Evolutionary conservation across 2,797 vertebrate species (phyloP), one percentile per base, ranked within the genome.

Genomic region (Esox masquinongy): DNA sequence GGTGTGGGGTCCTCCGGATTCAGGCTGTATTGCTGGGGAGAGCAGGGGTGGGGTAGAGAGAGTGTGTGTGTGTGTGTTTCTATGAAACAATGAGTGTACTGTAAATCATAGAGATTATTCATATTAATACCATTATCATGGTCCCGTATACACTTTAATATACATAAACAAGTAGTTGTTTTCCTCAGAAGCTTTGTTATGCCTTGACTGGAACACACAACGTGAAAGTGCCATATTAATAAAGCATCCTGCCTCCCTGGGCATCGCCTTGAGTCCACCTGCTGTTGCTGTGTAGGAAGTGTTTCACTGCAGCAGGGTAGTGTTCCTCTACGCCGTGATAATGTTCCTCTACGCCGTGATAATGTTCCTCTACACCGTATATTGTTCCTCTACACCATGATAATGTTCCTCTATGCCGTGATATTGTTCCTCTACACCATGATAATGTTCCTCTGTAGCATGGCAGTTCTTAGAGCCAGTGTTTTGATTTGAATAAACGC

Each of bases 191-290:
- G 24, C 6, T 82, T 74, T 81, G 7, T 75, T 82, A 81, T 84
- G 72, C 68, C 76, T 56, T 75, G 68, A 88, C 22, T 78, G 39
- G 69, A 56, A 36, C 76, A 78, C 83, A 84, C 73, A 84, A 68
- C 71, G 34, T 78, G 77, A 71, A 77, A 83, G 66, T 68, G 75
- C 61, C 83, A 89, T 82, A 89, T 89, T 85, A 90, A 89, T 84
- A 88, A 88, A 47, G 34, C 81, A 91, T 87, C 49, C 66, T 83
- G 67, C 76, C 50, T 79, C 50, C 80, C 22, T 15, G 85, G 83
- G n/a, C 89, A 85, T 92, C 86, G 88, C 92, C 91, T 91, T 2
- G 56, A 89, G 84, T 90, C 90, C 91, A 90, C 59, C 92, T 93
- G 91, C 89, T 93, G 92, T 90, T 85, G 74, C 5, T 72, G 47